These are phyloP conservation scores for Eubasilissa regina DNA, from an alignment of 1,140 invertebrate genomes.

Conservation along the genomic window DNA sequence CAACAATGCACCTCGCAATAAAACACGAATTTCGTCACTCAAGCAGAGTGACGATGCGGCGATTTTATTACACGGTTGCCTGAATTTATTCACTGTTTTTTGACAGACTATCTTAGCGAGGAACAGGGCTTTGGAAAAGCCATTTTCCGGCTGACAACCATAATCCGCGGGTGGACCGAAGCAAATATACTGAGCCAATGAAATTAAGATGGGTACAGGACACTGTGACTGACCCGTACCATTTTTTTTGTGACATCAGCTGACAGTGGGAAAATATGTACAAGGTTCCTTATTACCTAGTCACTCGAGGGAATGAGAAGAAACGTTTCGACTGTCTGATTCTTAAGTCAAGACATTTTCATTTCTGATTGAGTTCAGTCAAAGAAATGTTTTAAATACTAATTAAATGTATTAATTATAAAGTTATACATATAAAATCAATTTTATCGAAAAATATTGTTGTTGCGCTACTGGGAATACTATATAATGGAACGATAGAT, in stretches of 20 bases:
- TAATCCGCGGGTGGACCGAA: background rate
- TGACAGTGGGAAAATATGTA: background rate
- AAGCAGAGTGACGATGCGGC: too few relatives aligned
- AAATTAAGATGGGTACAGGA: constrained; percentile 6
- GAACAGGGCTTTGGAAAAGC: background rate
- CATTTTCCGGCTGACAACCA: constrained; percentile 4
- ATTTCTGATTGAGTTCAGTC: too few relatives aligned
- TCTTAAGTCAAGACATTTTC: too few relatives aligned
- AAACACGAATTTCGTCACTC: too few relatives aligned
- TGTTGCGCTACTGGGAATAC: too few relatives aligned
- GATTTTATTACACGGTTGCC: too few relatives aligned
- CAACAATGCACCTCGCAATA: too few relatives aligned
- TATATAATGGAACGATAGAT: too few relatives aligned
- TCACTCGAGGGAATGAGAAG: background rate
- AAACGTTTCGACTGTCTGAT: background rate
- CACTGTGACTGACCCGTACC: background rate
- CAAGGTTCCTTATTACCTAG: background rate
- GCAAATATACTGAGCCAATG: background rate
- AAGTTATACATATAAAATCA: too few relatives aligned
- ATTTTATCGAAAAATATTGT: too few relatives aligned
- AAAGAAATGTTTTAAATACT: too few relatives aligned
- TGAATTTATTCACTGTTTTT: background rate
- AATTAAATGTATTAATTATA: too few relatives aligned
- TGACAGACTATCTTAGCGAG: background rate
- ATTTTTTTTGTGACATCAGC: constrained; percentile 20